Evolutionary conservation across 2,113 vertebrate species (phyloP).

Genomic region (Micronycteris hirsuta): DNA sequence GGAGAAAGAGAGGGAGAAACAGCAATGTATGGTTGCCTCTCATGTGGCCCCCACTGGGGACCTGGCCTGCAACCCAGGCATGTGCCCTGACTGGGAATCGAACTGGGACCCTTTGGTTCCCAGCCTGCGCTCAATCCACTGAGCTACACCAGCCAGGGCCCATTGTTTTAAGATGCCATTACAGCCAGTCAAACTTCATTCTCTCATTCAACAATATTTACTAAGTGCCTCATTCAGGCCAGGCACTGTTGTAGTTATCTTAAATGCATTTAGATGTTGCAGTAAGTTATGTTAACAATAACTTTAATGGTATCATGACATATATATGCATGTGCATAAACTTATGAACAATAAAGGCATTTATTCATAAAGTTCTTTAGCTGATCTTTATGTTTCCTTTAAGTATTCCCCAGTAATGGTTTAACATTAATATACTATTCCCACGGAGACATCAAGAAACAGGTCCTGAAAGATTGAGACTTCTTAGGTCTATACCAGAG

Average conservation of each 20-base stretch:
- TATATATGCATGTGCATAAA: not conserved
- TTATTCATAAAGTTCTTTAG: not conserved
- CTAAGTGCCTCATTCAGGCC: not conserved
- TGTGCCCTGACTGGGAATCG: too few relatives aligned
- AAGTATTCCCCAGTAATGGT: not conserved
- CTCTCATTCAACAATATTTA: not conserved
- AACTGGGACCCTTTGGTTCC: too few relatives aligned
- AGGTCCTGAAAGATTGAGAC: not conserved
- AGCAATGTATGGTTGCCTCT: too few relatives aligned
- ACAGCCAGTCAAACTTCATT: not conserved
- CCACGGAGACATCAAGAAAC: not conserved
- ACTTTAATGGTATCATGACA: not conserved
- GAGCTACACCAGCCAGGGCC: too few relatives aligned
- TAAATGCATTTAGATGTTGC: not conserved
- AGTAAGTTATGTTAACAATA: not conserved
- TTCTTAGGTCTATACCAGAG: not conserved
- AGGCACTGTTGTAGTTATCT: not conserved
- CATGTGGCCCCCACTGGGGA: too few relatives aligned
- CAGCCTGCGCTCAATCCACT: too few relatives aligned
- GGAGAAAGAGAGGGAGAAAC: too few relatives aligned
- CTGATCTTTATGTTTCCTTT: not conserved
- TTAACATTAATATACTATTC: not conserved
- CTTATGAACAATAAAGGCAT: not conserved
- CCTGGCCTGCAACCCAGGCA: too few relatives aligned
- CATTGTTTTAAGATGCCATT: not conserved